Conservation (phyloP, 1,140 invertebrate genomes). For the Calycopis cecrops region DNA sequence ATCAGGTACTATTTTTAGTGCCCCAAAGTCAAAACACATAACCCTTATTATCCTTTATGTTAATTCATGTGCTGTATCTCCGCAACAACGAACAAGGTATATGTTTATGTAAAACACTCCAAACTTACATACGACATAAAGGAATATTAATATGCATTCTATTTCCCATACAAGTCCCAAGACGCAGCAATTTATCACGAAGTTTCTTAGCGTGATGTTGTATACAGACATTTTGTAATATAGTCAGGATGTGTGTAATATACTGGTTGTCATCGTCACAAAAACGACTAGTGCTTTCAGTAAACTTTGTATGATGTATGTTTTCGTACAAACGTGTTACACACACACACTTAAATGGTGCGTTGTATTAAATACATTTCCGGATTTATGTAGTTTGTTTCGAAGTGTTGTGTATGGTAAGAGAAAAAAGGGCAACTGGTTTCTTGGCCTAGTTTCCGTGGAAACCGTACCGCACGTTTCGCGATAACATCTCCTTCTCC, state of each 20-base stretch:
- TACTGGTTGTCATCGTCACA: constrained; percentile 2
- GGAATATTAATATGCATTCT: constrained; percentile 21
- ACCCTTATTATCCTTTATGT: neutral
- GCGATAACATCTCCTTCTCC: too few species aligned
- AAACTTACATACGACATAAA: constrained; percentile 19
- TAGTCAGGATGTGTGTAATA: constrained; percentile 10
- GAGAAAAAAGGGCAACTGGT: too few species aligned
- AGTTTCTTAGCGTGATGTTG: constrained; percentile 26
- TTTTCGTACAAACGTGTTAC: too few species aligned
- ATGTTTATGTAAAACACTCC: constrained; percentile 16
- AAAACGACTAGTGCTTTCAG: neutral
- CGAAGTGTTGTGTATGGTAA: too few species aligned
- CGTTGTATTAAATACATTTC: too few species aligned
- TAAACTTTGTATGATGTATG: too few species aligned
- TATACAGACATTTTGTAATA: constrained; percentile 19
- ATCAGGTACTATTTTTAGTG: too few species aligned
- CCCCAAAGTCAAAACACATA: too few species aligned
- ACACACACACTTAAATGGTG: too few species aligned
- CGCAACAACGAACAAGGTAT: neutral
- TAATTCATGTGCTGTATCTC: constrained; percentile 2
- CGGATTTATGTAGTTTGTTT: too few species aligned
- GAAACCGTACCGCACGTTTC: too few species aligned
- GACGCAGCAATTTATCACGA: constrained; percentile 33
- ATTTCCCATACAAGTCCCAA: constrained; percentile 23
- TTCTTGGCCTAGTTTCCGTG: too few species aligned